phyloP scores from a whole-genome alignment of 2,888 invertebrate genomes.

The Ornithoptera alexandrae region DNA sequence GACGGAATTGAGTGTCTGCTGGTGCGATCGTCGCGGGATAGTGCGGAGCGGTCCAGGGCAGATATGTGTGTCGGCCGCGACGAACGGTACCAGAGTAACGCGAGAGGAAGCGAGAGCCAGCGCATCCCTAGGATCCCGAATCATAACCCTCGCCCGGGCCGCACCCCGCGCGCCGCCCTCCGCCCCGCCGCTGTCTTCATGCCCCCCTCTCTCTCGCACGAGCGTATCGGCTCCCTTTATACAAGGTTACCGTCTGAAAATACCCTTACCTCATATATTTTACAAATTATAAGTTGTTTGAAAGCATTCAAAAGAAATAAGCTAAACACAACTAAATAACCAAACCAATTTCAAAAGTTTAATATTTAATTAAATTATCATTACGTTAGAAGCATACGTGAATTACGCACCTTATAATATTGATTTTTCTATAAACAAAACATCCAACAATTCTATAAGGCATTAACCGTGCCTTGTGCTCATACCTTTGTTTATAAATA shows the following conservation, averaged over 20 bases:
- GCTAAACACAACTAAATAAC: background rate
- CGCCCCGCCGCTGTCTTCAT: constrained; percentile 63
- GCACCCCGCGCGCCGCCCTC: constrained; percentile 54
- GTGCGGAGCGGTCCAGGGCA: constrained; percentile 43
- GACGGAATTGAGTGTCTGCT: constrained; percentile 35
- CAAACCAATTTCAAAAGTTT: background rate
- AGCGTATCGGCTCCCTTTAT: constrained; percentile 51
- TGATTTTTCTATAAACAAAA: background rate
- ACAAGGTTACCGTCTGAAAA: constrained; percentile 64
- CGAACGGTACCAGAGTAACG: constrained; percentile 74
- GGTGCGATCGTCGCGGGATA: constrained; percentile 46
- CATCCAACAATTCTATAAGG: background rate
- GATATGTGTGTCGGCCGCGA: constrained; percentile 68
- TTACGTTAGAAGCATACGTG: background rate
- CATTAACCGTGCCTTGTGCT: background rate
- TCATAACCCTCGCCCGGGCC: constrained; percentile 74
- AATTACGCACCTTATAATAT: background rate
- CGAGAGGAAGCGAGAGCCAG: constrained; percentile 76
- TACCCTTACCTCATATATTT: constrained; percentile 46
- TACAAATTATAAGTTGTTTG: background rate
- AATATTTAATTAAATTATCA: background rate
- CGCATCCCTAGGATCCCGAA: constrained; percentile 81
- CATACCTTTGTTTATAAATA: background rate
- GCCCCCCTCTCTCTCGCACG: constrained; percentile 75
- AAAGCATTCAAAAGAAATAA: background rate